phyloP scores from a whole-genome alignment of 1,140 invertebrate species.

The Heliconius eleuchia region DNA sequence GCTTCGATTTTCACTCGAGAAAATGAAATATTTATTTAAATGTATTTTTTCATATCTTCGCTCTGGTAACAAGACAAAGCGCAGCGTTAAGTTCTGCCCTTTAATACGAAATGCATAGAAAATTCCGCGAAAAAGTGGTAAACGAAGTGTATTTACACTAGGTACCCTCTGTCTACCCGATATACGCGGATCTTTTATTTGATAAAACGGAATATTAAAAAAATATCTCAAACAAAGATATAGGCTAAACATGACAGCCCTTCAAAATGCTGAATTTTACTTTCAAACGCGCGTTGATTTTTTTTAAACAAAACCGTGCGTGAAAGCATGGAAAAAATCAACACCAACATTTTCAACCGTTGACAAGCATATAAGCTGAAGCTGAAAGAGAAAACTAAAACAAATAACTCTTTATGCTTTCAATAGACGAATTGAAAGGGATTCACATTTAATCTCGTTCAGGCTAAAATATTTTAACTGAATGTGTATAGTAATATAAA shows the following conservation, averaged over 20 bases:
- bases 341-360: constrained; percentile 17
- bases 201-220: too few species aligned
- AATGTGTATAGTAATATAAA: background rate
- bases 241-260: background rate
- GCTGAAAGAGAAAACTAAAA: background rate
- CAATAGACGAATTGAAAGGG: constrained; percentile 11
- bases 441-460: background rate
- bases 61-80: too few species aligned
- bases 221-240: background rate
- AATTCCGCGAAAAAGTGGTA: too few species aligned
- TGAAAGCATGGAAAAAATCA: constrained; percentile 8
- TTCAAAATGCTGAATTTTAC: background rate
- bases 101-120: too few species aligned
- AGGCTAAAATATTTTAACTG: background rate
- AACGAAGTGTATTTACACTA: too few species aligned
- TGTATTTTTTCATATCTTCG: too few species aligned
- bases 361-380: constrained; percentile 24
- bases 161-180: too few species aligned
- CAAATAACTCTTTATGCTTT: constrained; percentile 4
- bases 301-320: constrained; percentile 6
- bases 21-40: too few species aligned
- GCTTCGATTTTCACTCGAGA: too few species aligned
- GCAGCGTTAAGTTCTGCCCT: too few species aligned
- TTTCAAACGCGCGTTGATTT: background rate
- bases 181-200: too few species aligned